Percentiles rank a stretch among this genome's conserved stretches.
Evolutionary conservation across 2,113 vertebrate species (phyloP).

Genomic region (Oriolus oriolus): DNA sequence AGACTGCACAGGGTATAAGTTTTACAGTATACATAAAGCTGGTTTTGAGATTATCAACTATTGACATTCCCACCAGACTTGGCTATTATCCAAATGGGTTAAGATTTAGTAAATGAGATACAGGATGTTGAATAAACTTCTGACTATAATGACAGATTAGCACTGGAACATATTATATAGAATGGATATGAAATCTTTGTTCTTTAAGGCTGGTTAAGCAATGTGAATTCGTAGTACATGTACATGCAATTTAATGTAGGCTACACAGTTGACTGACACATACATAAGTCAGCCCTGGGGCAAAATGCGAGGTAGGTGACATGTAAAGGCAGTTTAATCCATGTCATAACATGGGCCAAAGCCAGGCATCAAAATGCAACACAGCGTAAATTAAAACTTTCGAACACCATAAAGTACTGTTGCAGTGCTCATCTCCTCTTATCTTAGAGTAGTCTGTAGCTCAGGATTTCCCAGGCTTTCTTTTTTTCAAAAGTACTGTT

Average conservation of each 20-base stretch:
- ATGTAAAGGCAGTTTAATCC: background rate
- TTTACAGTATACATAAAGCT: background rate
- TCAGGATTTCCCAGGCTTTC: background rate
- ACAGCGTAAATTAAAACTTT: background rate
- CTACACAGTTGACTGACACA: background rate
- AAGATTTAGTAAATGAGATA: background rate
- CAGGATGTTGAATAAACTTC: background rate
- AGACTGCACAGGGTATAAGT: background rate
- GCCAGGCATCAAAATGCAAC: background rate
- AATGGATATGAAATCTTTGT: background rate
- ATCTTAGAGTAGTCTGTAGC: background rate
- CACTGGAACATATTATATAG: background rate
- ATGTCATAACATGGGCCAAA: background rate
- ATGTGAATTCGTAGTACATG: background rate
- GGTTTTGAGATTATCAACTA: background rate
- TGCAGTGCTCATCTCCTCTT: background rate
- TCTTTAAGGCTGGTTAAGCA: background rate
- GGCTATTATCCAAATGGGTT: background rate
- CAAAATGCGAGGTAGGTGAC: background rate
- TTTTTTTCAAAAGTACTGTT: background rate
- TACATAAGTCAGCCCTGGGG: fast-evolving
- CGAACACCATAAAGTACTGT: background rate
- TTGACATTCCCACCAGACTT: background rate
- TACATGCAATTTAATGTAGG: background rate
- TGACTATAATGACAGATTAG: background rate